Conservation (phyloP, 2,797 vertebrate species). For the Lemur catta region DNA sequence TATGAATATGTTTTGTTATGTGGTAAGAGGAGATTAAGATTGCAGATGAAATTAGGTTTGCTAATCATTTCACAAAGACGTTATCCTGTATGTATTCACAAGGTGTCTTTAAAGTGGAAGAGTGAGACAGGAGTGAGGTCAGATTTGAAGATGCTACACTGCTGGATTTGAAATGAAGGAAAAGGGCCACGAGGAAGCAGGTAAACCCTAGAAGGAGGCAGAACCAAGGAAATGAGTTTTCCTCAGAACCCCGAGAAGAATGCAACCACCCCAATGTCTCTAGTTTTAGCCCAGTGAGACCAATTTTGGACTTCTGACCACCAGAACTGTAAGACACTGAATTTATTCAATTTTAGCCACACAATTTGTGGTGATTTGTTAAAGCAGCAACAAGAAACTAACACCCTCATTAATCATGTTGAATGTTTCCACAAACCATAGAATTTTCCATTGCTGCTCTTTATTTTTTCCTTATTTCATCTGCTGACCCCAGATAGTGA, state of each 20-base stretch:
- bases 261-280: neutral
- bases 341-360: neutral
- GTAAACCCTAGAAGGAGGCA: neutral
- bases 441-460: neutral
- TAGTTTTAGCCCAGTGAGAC: neutral
- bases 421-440: neutral
- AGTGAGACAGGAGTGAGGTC: neutral
- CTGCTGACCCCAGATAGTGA: neutral
- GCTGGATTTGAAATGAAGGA: neutral
- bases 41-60: neutral
- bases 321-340: neutral
- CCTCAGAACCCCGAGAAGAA: neutral
- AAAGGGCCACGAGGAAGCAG: neutral
- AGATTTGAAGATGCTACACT: neutral
- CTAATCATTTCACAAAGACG: neutral
- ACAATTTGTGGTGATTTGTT: neutral
- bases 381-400: neutral
- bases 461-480: neutral
- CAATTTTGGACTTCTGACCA: neutral
- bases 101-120: neutral
- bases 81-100: neutral
- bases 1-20: neutral
- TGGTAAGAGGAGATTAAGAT: neutral
- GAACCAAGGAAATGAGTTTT: too few relatives aligned
- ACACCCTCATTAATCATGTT: neutral